phyloP scores from a whole-genome alignment of 1,140 invertebrate genomes.

The Drosophila athabasca region DNA sequence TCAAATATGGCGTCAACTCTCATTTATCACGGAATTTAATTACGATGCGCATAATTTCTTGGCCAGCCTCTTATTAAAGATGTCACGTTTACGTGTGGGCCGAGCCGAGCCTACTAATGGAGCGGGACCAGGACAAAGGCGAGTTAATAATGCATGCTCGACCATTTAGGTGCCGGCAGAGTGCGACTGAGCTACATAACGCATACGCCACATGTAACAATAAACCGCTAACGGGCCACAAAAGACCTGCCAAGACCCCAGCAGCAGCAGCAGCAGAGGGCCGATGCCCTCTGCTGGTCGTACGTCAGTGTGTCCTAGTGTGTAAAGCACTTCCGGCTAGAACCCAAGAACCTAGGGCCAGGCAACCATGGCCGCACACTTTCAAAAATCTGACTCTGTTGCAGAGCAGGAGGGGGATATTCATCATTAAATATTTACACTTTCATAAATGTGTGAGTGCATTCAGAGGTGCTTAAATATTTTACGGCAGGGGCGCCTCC shows the following conservation, averaged over 20 bases:
- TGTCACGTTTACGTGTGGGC: constrained; percentile 40
- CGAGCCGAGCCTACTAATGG: constrained; percentile 28
- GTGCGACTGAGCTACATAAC: constrained; percentile 47
- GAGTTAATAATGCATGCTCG: constrained; percentile 62
- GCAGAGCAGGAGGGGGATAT: constrained; percentile 44
- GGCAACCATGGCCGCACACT: constrained; percentile 8
- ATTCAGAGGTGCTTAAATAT: constrained; percentile 76
- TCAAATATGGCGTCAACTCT: constrained; percentile 29
- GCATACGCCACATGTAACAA: constrained; percentile 62
- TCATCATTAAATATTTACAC: constrained; percentile 80
- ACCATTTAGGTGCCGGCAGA: constrained; percentile 20
- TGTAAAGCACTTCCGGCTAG: constrained; percentile 36
- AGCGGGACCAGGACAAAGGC: constrained; percentile 20
- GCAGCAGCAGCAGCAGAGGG: constrained; percentile 24
- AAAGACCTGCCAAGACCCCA: constrained; percentile 30
- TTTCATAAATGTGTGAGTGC: constrained; percentile 81
- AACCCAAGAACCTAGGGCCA: constrained; percentile 5
- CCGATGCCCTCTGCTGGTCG: constrained; percentile 17
- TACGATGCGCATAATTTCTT: constrained; percentile 55
- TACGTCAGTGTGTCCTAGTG: not conserved
- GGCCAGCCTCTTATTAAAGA: constrained; percentile 41
- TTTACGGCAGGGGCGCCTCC: constrained; percentile 42
- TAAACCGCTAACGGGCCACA: constrained; percentile 56
- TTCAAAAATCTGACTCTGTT: constrained; percentile 39
- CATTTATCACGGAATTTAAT: constrained; percentile 69